Conservation (phyloP, 2,113 vertebrate species). For the Scomber colias region DNA sequence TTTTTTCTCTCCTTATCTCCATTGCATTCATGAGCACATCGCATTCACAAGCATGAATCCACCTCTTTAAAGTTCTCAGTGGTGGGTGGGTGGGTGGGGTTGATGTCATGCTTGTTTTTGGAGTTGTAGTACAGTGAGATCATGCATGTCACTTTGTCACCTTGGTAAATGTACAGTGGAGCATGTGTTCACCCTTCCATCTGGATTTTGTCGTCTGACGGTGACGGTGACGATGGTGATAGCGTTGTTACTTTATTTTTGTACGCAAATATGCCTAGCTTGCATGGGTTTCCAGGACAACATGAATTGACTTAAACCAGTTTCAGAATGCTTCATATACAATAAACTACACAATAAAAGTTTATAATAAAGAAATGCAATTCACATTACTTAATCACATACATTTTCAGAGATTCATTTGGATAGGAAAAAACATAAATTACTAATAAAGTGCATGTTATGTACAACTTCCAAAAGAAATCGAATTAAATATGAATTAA, state of each 20-base stretch:
- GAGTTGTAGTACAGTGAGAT: conserved; percentile 22
- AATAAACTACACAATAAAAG: too few relatives aligned
- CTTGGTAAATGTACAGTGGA: conserved; percentile 15
- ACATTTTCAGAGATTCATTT: not conserved
- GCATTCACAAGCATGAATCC: conserved; percentile 34
- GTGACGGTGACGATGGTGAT: not conserved
- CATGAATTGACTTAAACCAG: too few relatives aligned
- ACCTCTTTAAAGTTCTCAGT: conserved; percentile 19
- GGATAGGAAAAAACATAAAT: not conserved
- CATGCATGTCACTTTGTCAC: conserved; percentile 13
- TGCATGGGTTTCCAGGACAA: too few relatives aligned
- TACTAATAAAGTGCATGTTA: not conserved
- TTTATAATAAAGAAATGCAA: too few relatives aligned
- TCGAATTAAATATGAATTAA: too few relatives aligned
- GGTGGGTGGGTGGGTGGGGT: not conserved
- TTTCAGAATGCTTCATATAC: too few relatives aligned
- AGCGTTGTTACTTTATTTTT: not conserved
- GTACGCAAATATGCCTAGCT: not conserved
- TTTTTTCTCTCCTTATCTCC: conserved; percentile 41
- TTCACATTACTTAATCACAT: too few relatives aligned
- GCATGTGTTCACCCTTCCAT: conserved; percentile 11
- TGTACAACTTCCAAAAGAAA: too few relatives aligned
- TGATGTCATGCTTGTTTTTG: conserved; percentile 52
- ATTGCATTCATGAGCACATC: conserved; percentile 1
- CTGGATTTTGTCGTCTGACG: not conserved